These are phyloP conservation scores for Climacteris rufus DNA, from an alignment of 2,113 vertebrate species.

Conservation along the genomic window DNA sequence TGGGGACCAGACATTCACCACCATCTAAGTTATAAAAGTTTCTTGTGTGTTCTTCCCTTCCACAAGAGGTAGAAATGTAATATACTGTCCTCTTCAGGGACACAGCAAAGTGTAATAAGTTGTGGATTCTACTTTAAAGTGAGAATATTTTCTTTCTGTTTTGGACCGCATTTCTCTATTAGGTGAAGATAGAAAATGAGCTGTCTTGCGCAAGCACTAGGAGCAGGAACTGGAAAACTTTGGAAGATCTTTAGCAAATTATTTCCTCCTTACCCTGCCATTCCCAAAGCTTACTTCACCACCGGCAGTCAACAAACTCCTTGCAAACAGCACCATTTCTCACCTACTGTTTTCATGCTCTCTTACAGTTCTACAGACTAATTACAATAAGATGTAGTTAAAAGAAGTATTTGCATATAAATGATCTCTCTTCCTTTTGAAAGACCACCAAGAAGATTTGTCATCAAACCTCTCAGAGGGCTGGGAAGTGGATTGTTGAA, in stretches of 20 bases:
- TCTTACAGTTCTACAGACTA: background rate
- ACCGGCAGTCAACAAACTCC: background rate
- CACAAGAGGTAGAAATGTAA: background rate
- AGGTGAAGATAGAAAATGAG: background rate
- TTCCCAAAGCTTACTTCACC: background rate
- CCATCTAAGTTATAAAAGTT: background rate
- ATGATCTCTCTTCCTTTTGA: background rate
- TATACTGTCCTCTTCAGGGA: background rate
- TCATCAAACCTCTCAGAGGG: background rate
- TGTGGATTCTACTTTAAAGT: background rate
- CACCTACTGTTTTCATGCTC: constrained; percentile 4
- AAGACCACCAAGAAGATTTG: background rate
- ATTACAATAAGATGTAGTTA: background rate
- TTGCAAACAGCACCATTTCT: constrained; percentile 1
- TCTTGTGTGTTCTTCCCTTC: background rate
- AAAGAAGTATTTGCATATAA: constrained; percentile 14
- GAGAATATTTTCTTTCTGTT: background rate
- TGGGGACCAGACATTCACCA: background rate
- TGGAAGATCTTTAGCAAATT: background rate
- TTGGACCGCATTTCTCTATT: background rate
- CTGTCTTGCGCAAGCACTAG: background rate
- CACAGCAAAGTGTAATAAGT: background rate
- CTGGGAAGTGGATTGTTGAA: background rate
- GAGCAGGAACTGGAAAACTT: background rate
- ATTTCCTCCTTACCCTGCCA: background rate